Evolutionary conservation across 2,113 vertebrate species (phyloP).

Genomic region (Petromus typicus): DNA sequence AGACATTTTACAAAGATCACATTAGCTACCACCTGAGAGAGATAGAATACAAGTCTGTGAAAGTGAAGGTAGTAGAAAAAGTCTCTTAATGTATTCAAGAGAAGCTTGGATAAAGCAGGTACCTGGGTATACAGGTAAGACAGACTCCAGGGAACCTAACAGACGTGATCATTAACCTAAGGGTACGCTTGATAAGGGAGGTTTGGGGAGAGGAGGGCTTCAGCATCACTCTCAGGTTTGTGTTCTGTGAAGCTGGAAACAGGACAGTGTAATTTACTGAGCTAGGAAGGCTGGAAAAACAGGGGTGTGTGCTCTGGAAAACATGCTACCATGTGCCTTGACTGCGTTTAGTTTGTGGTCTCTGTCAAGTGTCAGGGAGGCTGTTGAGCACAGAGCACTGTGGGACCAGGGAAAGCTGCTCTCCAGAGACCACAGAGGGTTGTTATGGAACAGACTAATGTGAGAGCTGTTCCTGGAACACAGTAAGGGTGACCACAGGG

Average conservation of each 20-base stretch:
- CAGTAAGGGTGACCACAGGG: not conserved
- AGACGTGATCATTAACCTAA: not conserved
- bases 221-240: not conserved
- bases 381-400: not conserved
- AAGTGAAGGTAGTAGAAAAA: not conserved
- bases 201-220: too few relatives aligned
- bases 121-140: not conserved
- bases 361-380: not conserved
- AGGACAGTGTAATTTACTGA: not conserved
- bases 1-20: not conserved
- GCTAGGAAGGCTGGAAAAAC: not conserved
- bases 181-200: not conserved
- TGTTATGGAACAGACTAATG: not conserved
- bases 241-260: not conserved
- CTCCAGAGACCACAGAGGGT: not conserved
- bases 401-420: accelerated
- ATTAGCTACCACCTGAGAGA: not conserved
- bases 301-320: not conserved
- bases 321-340: not conserved
- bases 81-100: not conserved
- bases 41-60: not conserved
- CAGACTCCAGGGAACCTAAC: not conserved
- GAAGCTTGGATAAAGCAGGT: not conserved
- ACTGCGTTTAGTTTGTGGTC: not conserved
- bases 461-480: not conserved